A percentile compares a stretch with the other conserved stretches of the same genome.
These are phyloP conservation scores for Plagodis pulveraria DNA, from an alignment of 2,888 invertebrate species.

Conservation along the genomic window DNA sequence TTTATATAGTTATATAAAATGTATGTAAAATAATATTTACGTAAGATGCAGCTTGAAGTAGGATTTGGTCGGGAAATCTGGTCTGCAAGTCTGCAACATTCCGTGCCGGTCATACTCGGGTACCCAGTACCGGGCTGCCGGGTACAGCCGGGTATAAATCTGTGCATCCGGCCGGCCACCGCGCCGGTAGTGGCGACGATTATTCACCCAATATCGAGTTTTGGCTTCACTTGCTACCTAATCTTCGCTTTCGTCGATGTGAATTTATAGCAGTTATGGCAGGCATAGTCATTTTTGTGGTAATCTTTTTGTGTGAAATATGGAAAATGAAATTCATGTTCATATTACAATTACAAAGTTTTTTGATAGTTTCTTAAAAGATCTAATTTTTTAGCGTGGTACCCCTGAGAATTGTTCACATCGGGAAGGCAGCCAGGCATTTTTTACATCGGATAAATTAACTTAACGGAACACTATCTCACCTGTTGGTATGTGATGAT, in stretches of 20 bases:
- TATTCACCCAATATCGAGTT: constrained; percentile 85
- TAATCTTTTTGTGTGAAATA: constrained; percentile 27
- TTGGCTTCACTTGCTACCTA: constrained; percentile 82
- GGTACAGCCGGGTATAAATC: constrained; percentile 76
- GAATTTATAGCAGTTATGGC: constrained; percentile 77
- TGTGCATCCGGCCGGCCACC: constrained; percentile 79
- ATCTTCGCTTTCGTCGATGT: constrained; percentile 77
- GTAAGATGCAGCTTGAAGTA: no score
- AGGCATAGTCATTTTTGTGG: constrained; percentile 34
- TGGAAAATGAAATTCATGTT: constrained; percentile 18
- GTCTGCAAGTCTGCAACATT: constrained; percentile 16
- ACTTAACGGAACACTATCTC: no score
- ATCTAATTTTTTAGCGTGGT: no score
- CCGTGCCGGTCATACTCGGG: constrained; percentile 57
- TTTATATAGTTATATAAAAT: no score
- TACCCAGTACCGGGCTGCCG: constrained; percentile 46
- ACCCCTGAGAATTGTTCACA: no score
- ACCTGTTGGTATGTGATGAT: not conserved
- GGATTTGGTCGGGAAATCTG: constrained; percentile 1
- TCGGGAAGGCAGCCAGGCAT: no score
- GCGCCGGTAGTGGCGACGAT: constrained; percentile 83
- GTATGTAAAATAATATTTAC: no score
- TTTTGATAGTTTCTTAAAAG: no score
- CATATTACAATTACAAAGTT: no score
- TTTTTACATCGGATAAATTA: no score